Evolutionary conservation across 2,888 invertebrate genomes (phyloP), one percentile per base, ranked within the genome.

Genomic region (Drosophila ustulata): DNA sequence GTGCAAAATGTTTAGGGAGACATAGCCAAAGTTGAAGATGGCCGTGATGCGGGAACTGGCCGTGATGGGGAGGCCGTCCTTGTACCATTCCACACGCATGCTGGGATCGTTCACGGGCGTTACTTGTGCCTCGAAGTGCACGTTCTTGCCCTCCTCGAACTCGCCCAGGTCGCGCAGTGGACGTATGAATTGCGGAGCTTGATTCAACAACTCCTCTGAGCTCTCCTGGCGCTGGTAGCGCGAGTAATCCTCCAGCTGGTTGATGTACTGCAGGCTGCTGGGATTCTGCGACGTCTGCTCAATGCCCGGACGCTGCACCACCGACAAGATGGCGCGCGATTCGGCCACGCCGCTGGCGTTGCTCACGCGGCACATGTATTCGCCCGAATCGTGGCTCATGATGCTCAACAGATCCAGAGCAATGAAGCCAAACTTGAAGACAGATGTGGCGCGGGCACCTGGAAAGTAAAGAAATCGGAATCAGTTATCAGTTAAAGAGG

Each of bases 11-110:
- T 98, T 98, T 91, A 99, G 96, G 94, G 98, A 98, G 94, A 98
- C 98, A 95, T 98, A 98, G 93, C 98, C 98, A 95, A 99, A 98
- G 95, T 98, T 99, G 95, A 98, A 98, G 94, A 98, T 97, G 92
- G 98, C 97, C 92, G 97, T 97, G 93, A 98, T 98, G 93, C 98
- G 96, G 92, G 98, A 98, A 93, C 99, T 98, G 92, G 98, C 98
- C 93, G 98, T 98, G 90, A 99, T 96, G 30, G 98, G 96, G 92
- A 96, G 95, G 82, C 98, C 98, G 94, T 97, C 97, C 93, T 97
- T 97, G 93, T 96, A 97, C 98, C 98, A 98, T 93, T 98, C 97
- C 90, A 97, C 97, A 93, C 96, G 96, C 97, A 98, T 97, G 49
- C 96, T 96, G 61, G 98, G 96, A 91, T 98, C 98, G 89, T 97